Conservation (phyloP, 2,797 vertebrate genomes). For the Tenualosa ilisha region DNA sequence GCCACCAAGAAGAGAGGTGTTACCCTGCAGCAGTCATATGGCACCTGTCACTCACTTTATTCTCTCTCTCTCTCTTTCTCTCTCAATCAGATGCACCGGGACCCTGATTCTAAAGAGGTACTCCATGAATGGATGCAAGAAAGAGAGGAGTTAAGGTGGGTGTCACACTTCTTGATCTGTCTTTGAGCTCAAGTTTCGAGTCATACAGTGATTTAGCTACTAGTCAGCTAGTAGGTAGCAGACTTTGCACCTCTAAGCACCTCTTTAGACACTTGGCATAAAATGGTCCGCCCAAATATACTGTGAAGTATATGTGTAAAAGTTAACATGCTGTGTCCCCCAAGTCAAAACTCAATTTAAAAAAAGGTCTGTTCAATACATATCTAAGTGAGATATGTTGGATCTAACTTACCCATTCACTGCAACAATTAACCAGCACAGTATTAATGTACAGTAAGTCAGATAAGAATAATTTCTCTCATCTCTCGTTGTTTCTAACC, state of each 20-base stretch:
- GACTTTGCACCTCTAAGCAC: too few species aligned
- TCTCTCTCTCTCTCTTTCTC: background rate
- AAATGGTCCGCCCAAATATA: too few species aligned
- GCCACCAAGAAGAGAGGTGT: background rate
- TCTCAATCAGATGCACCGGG: slow-evolving; percentile 52
- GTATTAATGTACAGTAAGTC: too few species aligned
- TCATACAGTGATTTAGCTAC: background rate
- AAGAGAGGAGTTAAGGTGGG: slow-evolving; percentile 56
- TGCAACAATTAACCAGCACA: too few species aligned
- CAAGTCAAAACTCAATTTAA: too few species aligned
- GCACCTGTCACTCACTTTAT: too few species aligned
- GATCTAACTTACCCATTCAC: too few species aligned
- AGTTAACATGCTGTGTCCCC: too few species aligned
- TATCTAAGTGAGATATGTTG: too few species aligned
- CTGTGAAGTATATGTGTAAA: too few species aligned
- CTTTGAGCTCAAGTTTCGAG: background rate
- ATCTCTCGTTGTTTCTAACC: background rate
- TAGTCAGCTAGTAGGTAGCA: background rate
- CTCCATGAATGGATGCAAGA: slow-evolving; percentile 62
- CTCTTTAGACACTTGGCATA: too few species aligned
- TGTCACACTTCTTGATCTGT: background rate
- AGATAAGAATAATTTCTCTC: background rate
- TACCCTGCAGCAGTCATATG: background rate
- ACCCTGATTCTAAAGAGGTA: slow-evolving; percentile 55
- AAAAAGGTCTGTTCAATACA: too few species aligned